These are phyloP conservation scores for Chrysemys picta DNA, from an alignment of 2,113 vertebrate species.

Conservation along the genomic window DNA sequence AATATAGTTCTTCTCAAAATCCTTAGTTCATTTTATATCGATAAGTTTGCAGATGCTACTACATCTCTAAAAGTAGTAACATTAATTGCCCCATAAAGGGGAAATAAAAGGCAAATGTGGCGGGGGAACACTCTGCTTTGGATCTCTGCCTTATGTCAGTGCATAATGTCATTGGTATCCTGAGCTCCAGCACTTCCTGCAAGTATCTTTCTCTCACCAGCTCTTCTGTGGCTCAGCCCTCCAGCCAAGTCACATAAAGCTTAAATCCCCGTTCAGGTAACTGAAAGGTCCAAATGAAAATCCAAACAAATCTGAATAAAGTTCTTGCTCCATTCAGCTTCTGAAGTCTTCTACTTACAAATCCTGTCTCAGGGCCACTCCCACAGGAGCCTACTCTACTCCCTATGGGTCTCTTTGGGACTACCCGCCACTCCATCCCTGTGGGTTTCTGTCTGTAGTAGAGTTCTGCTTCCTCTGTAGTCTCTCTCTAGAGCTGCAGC, in stretches of 20 bases:
- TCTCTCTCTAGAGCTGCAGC: not conserved
- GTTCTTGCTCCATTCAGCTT: not conserved
- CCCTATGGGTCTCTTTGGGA: not conserved
- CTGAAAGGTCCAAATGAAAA: not conserved
- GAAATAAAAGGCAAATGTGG: not conserved
- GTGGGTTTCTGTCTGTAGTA: not conserved
- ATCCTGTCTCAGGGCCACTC: not conserved
- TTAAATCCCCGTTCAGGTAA: not conserved
- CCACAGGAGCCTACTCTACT: not conserved
- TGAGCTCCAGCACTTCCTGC: not conserved
- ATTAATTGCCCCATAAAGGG: not conserved
- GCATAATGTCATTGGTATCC: not conserved
- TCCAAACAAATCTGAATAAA: not conserved
- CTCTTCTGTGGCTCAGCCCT: no score
- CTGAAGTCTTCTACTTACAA: not conserved
- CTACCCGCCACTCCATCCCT: not conserved
- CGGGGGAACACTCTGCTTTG: not conserved
- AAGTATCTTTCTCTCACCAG: no score
- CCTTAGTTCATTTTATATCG: not conserved
- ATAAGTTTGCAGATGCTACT: not conserved
- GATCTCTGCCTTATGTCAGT: not conserved
- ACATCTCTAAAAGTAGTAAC: not conserved
- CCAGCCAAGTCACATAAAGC: not conserved
- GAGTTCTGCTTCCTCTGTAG: not conserved
- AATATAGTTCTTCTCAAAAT: not conserved